Evolutionary conservation across 2,888 invertebrate genomes (phyloP), one percentile per base, ranked within the genome.

Genomic region (Mythimna impura): DNA sequence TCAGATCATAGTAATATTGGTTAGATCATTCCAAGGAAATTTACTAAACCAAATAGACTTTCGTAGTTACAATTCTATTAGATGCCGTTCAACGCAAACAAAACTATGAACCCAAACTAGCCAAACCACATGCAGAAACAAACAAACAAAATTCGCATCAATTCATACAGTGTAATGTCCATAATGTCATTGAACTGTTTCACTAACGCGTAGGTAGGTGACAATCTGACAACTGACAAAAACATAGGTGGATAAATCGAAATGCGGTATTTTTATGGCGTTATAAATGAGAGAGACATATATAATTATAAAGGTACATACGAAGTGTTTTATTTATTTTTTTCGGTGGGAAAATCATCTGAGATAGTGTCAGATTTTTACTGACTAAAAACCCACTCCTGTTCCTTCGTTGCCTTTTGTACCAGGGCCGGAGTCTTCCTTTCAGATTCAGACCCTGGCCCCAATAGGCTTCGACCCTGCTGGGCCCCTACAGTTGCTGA

Each of bases 121-220:
- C 9, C 8, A 43, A 58, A 43, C n/a, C 25, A 58, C 17, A 70
- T 43, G 34, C 54, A 76, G 17, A 34, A 58, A 12, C 66, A 62
- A 68, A 68, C 57, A 83, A 63, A 68, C 47, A 71, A 20, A 77
- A 34, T 73, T 71, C 64, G 43, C 71, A 67, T 70, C 66, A 47
- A 66, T 64, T 62, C 50, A 40, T 34, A 64, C 74, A 79, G 77
- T 71, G 73, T 84, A 78, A 73, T 71, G 79, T 58, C 76, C 71
- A 67, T n/a, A 66, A 63, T 63, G 79, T 76, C 84, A 54, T 66
- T 83, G 83, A 86, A 84, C 85, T 73, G 64, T 3, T 14, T 54
- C 22, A 25, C 55, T 62, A 40, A 30, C 55, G 81, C 63, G 78
- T 82, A 73, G 79, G 83, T 25, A 72, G 80, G 67, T 78, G 83